Base-by-base conservation (phyloP, 2,797 vertebrate species). In the Enteromius treurensis region DNA sequence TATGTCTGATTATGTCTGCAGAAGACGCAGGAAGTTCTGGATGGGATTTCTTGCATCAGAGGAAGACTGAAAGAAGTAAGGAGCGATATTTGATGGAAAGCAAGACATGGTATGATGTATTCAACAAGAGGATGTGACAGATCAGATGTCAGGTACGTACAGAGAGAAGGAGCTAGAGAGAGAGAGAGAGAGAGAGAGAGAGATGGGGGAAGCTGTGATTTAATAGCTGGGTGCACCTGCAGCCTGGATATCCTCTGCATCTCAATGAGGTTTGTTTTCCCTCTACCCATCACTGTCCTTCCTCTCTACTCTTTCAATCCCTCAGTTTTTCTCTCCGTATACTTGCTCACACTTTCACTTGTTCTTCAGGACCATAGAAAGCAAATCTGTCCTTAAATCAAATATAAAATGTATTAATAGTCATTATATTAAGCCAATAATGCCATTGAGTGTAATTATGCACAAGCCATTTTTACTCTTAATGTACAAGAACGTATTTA, bases 151-250 rank as follows among this genome's bases (percentile, higher is more conserved):
- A 82, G 58, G 51, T 40, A 82, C 2, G 79, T 51, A 49, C 47
- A 7, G 13, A 85, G 80, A 67, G 45, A 79, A 65, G 6, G 77
- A 77, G 77, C 67, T 49, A 84, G 70, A 77, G 58, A 67, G 47
- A 71, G 69, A 37, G 47, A 67, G 47, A 71, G 69, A 37, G 47
- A 67, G 77, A 64, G 73, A 74, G 42, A 64, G 49, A 40, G 60
- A 68, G 7, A 77, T 14, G 62, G 81, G 82, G 91, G 90, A 87
- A 91, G 91, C 90, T 90, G 92, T 92, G 93, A 94, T 94, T 93
- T 94, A 94, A 95, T 94, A 93, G 75, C 79, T 78, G 64, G 94
- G 92, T 93, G 94, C 95, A 95, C 94, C 95, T 95, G 95, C 95
- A 96, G 92, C 91, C 90, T 81, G 86, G 87, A 92, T 94, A 92